These are phyloP conservation scores for Sialis lutaria DNA, from an alignment of 2,888 invertebrate species.

Conservation along the genomic window DNA sequence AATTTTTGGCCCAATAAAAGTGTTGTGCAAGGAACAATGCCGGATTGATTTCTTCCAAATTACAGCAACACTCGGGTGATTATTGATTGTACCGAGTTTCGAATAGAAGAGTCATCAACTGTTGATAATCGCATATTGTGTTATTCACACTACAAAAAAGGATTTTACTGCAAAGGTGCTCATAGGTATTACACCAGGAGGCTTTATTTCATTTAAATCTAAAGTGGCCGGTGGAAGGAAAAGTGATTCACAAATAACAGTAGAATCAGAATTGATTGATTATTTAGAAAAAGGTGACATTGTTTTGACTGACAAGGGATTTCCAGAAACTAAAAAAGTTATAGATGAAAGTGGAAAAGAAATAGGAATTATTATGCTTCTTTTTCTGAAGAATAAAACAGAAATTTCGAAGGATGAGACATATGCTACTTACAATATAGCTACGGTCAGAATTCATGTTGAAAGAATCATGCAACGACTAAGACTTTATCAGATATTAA, in stretches of 20 bases:
- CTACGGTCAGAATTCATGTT: constrained; percentile 5
- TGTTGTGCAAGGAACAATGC: too few species aligned
- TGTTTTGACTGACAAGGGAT: constrained; percentile 7
- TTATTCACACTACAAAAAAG: constrained; percentile 8
- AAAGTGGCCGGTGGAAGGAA: constrained; percentile 9
- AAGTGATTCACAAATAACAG: constrained; percentile 9
- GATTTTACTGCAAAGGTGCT: constrained; percentile 9
- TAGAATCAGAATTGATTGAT: constrained; percentile 7
- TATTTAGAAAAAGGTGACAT: constrained; percentile 6
- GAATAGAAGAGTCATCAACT: constrained; percentile 1
- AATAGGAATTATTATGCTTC: constrained; percentile 7
- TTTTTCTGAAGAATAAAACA: constrained; percentile 5
- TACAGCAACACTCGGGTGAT: too few species aligned
- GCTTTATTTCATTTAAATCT: constrained; percentile 9
- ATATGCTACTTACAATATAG: constrained; percentile 4
- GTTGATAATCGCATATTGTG: constrained; percentile 4
- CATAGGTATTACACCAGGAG: constrained; percentile 10
- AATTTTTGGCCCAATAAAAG: too few species aligned
- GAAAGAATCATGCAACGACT: constrained; percentile 7
- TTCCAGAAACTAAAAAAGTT: constrained; percentile 5
- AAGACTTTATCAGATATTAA: constrained; percentile 2
- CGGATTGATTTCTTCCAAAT: too few species aligned
- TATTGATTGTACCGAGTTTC: constrained; percentile 7
- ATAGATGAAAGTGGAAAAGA: constrained; percentile 6
- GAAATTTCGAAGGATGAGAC: constrained; percentile 4